phyloP scores from a whole-genome alignment of 2,888 invertebrate genomes.

The Sphaeridia pumilis region DNA sequence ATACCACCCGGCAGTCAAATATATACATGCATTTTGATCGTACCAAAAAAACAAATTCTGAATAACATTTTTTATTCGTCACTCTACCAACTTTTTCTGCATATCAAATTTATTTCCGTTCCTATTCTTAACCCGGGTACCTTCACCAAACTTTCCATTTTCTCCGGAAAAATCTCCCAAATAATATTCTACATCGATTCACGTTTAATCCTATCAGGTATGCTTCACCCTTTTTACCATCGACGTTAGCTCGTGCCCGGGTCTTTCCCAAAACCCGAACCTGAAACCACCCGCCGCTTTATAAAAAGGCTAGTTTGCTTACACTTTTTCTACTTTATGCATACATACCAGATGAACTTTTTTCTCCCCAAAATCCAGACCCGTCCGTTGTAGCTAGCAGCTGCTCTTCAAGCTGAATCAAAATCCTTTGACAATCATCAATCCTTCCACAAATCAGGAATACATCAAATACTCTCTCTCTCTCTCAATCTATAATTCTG shows the following conservation, averaged over 20 bases:
- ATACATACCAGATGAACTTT: neutral
- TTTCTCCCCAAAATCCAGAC: neutral
- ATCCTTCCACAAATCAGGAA: constrained; percentile 2
- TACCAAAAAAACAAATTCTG: too few species aligned
- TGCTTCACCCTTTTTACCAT: constrained; percentile 2
- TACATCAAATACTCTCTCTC: constrained; percentile 1
- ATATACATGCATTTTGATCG: too few species aligned
- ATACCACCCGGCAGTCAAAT: too few species aligned
- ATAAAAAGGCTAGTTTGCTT: too few species aligned
- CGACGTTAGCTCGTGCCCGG: neutral
- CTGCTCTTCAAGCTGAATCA: constrained; percentile 3
- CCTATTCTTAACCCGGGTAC: neutral
- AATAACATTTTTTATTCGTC: too few species aligned
- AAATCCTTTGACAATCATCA: neutral
- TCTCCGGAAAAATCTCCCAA: neutral
- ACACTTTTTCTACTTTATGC: neutral
- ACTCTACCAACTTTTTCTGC: neutral
- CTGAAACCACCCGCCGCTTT: too few species aligned
- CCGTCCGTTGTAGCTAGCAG: too few species aligned
- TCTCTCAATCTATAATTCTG: too few species aligned
- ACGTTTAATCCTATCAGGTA: constrained; percentile 2
- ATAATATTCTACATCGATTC: neutral
- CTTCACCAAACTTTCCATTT: neutral
- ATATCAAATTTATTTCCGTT: constrained; percentile 2
- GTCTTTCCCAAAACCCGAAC: neutral